Conservation (phyloP, 2,888 invertebrate species). For the Tryphoninae sp. region DNA sequence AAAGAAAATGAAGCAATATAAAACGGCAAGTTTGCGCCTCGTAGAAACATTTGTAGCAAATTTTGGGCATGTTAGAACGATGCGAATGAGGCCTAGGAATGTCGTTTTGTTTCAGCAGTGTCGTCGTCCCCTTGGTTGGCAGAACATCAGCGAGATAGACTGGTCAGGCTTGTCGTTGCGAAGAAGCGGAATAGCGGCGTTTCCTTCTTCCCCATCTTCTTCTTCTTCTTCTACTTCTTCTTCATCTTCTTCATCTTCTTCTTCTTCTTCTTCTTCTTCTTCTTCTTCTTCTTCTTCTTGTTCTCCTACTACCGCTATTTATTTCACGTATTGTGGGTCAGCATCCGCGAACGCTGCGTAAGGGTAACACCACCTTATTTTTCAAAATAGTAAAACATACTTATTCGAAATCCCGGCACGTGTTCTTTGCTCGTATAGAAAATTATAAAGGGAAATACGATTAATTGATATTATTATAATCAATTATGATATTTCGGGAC, state of each 20-base stretch:
- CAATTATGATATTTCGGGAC: constrained; percentile 19
- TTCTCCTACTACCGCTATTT: constrained; percentile 24
- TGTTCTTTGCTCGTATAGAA: background rate
- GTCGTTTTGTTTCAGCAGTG: constrained; percentile 72
- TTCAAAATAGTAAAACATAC: constrained; percentile 17
- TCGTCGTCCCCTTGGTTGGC: constrained; percentile 55
- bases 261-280: constrained; percentile 24
- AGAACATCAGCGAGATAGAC: constrained; percentile 39
- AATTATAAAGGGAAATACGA: constrained; percentile 1
- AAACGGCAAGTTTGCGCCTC: background rate
- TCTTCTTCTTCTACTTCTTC: constrained; percentile 45
- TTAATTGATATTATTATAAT: constrained; percentile 17
- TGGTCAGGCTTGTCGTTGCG: constrained; percentile 53
- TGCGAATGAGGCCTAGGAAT: constrained; percentile 71
- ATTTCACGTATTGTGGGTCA: constrained; percentile 27
- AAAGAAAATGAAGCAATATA: background rate
- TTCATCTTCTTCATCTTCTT: constrained; percentile 30
- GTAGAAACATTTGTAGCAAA: background rate
- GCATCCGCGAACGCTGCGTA: constrained; percentile 3
- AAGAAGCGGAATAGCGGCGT: constrained; percentile 39
- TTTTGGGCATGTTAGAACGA: constrained; percentile 5
- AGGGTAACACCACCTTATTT: constrained; percentile 17
- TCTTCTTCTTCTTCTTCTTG: constrained; percentile 49
- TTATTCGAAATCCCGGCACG: constrained; percentile 6
- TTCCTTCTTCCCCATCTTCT: constrained; percentile 32